Base-by-base conservation (phyloP, 2,797 vertebrate genomes). In the Chelidonichthys spinosus region DNA sequence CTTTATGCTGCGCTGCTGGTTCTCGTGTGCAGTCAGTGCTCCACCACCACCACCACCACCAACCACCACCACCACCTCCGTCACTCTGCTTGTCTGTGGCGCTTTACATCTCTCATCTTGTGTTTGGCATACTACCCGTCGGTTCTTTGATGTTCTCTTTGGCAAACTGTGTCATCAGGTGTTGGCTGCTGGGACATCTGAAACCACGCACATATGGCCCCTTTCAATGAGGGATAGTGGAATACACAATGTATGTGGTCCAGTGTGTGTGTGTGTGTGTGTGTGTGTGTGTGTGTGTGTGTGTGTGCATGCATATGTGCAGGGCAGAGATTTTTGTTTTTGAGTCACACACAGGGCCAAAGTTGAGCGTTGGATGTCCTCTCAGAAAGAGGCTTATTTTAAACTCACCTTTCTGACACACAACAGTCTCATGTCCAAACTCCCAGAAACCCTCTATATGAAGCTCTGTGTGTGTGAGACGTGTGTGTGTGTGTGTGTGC, bases 11-110 rank as follows among this genome's bases (percentile, higher is more conserved):
- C 81, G 74, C 89, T 85, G 56, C 82, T 87, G 82, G 76, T 88
- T 80, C 78, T 85, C 58, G 81, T 84, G 82, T 83, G 85, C 86
- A 89, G 86, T 90, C 88, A 89, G 87, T 82, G 86, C 85, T 90
- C 87, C 83, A 83, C 91, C 91, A 86, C 90, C 25, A 25, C 25
- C 25, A 25, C 25, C 25, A 25, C n/a, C n/a, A n/a, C n/a, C n/a
- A n/a, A n/a, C n/a, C n/a, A n/a, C n/a, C n/a, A 25, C 25, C 25
- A 25, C 25, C 25, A 25, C 25, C 25, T 25, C 90, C 78, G 87
- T 92, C 88, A 89, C 93, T 92, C 91, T 89, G 92, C 93, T 92
- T 93, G 92, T 92, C 88, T 92, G 92, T 93, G 92, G 90, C 83
- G 84, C 88, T 91, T 25, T 25, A 81, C 93, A 93, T 94, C 85